Evolutionary conservation across 1,140 invertebrate species (phyloP), one percentile per base, ranked within the genome.

Genomic region (Stegodyphus mimosarum): DNA sequence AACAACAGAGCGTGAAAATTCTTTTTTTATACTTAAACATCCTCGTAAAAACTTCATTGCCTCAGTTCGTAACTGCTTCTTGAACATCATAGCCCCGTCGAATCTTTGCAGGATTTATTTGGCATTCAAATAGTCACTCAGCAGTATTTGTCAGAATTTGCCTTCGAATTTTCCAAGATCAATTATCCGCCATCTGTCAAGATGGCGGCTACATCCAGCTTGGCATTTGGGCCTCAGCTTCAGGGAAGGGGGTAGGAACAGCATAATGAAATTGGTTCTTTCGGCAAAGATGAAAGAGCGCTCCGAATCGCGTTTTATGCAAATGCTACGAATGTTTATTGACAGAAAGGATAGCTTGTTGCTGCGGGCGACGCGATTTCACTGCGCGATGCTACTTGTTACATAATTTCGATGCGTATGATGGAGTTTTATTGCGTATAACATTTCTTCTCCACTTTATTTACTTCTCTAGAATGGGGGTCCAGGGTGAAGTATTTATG

Each of bases 211-310:
- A 15, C 15, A 5, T 5, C 1, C 15, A 60, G 55, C 15, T 60
- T 15, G 15, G 55, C 55, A 15, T 60, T 9, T 5, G 9, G 5
- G 55, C 15, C 33, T 10, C 55, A 15, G 9, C 55, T 60, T n/a
- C 64, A 17, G 13, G 64, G 7, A 6, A 33, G 51, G 51, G 51
- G 11, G 15, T 52, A 52, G 71, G 48, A 18, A 6, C 11, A 13
- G 7, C 15, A 17, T 81, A 81, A 81, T 81, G 78, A 81, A 81
- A 81, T 81, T 71, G 78, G 69, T 72, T 81, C 67, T 81, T 81
- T 81, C 78, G 77, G 51, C 15, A 70, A 15, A 72, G 78, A 72
- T 81, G 78, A 81, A 81, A 81, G 78, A 49, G 17, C 49, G 6
- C 67, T 6, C 15, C 69, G 63, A 79, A 79, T 53, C 77, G 77